A percentile compares a stretch with the other conserved stretches of the same genome.
Conservation (phyloP, 2,113 vertebrate genomes). For the Melanotaenia duboulayi region DNA sequence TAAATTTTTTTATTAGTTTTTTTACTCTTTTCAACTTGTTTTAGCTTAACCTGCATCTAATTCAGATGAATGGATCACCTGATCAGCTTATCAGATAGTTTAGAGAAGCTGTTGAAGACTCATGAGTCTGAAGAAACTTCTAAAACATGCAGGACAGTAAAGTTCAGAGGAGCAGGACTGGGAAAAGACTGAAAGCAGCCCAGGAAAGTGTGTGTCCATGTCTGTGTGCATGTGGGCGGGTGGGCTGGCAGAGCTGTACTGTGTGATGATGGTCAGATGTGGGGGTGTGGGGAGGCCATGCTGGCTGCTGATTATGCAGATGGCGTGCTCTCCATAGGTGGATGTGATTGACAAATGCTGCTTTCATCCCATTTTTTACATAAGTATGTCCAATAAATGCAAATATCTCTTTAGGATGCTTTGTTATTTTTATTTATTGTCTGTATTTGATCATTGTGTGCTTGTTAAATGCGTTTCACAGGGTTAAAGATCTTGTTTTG, state of each 20-base stretch:
- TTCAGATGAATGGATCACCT: too few relatives aligned
- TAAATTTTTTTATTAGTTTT: too few relatives aligned
- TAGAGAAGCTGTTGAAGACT: too few relatives aligned
- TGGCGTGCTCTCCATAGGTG: slow-evolving; percentile 53
- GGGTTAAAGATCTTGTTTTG: neutral
- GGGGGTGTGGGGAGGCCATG: slow-evolving; percentile 62
- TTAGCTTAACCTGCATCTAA: too few relatives aligned
- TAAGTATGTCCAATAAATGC: neutral
- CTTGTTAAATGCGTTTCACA: neutral
- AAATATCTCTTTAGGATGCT: slow-evolving; percentile 7
- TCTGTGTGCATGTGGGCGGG: slow-evolving; percentile 14
- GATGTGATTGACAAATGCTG: slow-evolving; percentile 42
- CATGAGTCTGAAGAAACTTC: too few relatives aligned
- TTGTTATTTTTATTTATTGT: slow-evolving; percentile 22
- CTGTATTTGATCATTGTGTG: slow-evolving; percentile 4
- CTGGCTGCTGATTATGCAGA: slow-evolving; percentile 71
- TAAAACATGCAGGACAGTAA: too few relatives aligned
- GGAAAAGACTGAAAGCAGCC: slow-evolving; percentile 18
- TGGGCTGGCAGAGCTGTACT: slow-evolving; percentile 36
- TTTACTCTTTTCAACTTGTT: too few relatives aligned
- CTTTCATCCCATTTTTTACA: slow-evolving; percentile 43
- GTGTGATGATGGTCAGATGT: slow-evolving; percentile 52
- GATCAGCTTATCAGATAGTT: too few relatives aligned
- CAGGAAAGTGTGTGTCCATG: neutral
- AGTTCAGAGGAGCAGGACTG: neutral